phyloP scores from a whole-genome alignment of 2,113 vertebrate species.

The Ploceus nigricollis region DNA sequence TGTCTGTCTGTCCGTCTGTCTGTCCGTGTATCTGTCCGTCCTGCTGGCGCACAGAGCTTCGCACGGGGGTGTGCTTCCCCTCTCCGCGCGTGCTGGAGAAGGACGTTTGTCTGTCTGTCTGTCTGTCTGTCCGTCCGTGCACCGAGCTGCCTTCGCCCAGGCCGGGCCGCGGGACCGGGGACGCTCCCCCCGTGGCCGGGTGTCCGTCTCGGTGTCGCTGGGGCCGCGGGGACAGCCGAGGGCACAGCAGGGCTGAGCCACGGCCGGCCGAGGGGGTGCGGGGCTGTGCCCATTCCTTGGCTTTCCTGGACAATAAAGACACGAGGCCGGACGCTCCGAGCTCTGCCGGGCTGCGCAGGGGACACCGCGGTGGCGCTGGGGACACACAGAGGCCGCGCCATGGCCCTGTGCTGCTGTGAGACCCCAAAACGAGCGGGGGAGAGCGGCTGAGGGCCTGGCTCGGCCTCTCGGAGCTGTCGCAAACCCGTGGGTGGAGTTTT shows the following conservation, averaged over 20 bases:
- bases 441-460: fast-evolving
- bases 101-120: background rate
- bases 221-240: background rate
- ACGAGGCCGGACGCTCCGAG: fast-evolving
- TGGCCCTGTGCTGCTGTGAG: fast-evolving
- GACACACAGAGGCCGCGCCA: fast-evolving
- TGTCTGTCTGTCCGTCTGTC: background rate
- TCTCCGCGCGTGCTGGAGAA: background rate
- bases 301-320: background rate
- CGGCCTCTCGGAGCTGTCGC: background rate
- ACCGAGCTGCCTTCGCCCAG: background rate
- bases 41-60: fast-evolving
- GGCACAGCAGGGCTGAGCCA: background rate
- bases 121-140: background rate
- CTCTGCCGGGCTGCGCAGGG: fast-evolving
- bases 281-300: fast-evolving
- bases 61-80: fast-evolving
- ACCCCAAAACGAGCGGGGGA: fast-evolving
- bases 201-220: fast-evolving
- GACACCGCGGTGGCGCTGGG: background rate
- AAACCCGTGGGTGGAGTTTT: background rate
- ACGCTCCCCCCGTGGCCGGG: fast-evolving
- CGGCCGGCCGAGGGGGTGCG: background rate
- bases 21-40: background rate
- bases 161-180: background rate